A percentile compares a stretch with the other conserved stretches of the same genome.
Conservation (phyloP, 2,888 invertebrate species). For the Saturnia pavonia region DNA sequence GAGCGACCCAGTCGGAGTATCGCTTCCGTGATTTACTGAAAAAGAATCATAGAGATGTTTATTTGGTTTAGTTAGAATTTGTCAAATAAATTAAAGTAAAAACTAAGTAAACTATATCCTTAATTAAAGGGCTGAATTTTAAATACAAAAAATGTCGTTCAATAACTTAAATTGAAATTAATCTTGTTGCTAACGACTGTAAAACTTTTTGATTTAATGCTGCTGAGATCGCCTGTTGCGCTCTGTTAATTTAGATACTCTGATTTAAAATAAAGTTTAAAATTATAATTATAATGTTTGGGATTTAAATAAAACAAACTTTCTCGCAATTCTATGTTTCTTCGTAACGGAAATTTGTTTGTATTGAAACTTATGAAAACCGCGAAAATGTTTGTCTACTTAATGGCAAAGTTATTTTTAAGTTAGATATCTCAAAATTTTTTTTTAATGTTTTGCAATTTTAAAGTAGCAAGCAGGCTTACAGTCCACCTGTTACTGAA, state of each 20-base stretch:
- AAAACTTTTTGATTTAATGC: slow-evolving; percentile 49
- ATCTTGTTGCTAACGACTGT: slow-evolving; percentile 35
- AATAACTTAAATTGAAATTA: slow-evolving; percentile 42
- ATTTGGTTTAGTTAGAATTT: not conserved
- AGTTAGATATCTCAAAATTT: too few relatives aligned
- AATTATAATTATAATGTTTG: not conserved
- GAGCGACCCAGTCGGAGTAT: too few relatives aligned
- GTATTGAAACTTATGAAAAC: not conserved
- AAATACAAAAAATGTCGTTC: slow-evolving; percentile 8
- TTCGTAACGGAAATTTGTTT: not conserved
- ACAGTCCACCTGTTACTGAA: too few relatives aligned
- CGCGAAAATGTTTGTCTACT: not conserved
- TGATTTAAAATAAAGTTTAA: slow-evolving; percentile 24
- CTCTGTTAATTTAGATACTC: slow-evolving; percentile 29
- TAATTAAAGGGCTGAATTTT: not conserved
- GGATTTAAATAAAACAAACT: slow-evolving; percentile 6
- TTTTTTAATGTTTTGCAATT: too few relatives aligned
- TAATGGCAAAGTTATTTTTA: not conserved
- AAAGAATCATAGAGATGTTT: not conserved
- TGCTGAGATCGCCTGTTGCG: slow-evolving; percentile 36
- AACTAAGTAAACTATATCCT: not conserved
- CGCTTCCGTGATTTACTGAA: not conserved
- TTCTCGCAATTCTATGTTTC: not conserved
- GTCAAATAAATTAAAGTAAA: too few relatives aligned
- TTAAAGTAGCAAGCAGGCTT: too few relatives aligned